phyloP scores from a whole-genome alignment of 2,797 vertebrate species.

The Craterocephalus amniculus region DNA sequence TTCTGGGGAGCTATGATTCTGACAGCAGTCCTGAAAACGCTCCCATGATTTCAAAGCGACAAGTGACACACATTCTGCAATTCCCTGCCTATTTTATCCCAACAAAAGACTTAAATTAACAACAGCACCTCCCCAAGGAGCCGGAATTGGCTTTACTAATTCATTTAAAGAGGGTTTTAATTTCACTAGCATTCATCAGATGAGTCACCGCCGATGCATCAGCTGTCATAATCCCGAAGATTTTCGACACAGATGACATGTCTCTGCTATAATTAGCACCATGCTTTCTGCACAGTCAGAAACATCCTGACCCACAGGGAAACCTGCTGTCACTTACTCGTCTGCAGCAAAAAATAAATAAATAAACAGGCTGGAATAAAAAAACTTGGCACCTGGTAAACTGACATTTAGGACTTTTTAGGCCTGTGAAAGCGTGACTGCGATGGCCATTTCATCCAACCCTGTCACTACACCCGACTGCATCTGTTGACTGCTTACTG shows the following conservation, averaged over 20 bases:
- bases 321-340: slow-evolving; percentile 43
- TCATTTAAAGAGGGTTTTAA: slow-evolving; percentile 63
- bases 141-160: slow-evolving; percentile 49
- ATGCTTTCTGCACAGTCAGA: slow-evolving; percentile 27
- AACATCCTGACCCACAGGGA: slow-evolving; percentile 27
- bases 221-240: slow-evolving; percentile 33
- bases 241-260: slow-evolving; percentile 28
- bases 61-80: slow-evolving; percentile 22
- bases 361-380: slow-evolving; percentile 28
- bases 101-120: slow-evolving; percentile 26
- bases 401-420: slow-evolving; percentile 23
- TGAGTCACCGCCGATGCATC: slow-evolving; percentile 48
- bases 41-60: slow-evolving; percentile 40
- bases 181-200: slow-evolving; percentile 40
- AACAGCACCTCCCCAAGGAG: slow-evolving; percentile 56
- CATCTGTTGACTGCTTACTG: slow-evolving; percentile 67
- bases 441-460: slow-evolving; percentile 34
- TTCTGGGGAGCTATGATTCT: slow-evolving; percentile 11
- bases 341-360: slow-evolving; percentile 42
- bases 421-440: slow-evolving; percentile 5
- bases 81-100: slow-evolving; percentile 11
- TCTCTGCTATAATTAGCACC: slow-evolving; percentile 60
- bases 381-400: slow-evolving; percentile 33
- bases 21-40: slow-evolving; percentile 24
- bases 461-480: slow-evolving; percentile 49